Evolutionary conservation across 2,113 vertebrate genomes (phyloP).

Genomic region (Rattus rattus): DNA sequence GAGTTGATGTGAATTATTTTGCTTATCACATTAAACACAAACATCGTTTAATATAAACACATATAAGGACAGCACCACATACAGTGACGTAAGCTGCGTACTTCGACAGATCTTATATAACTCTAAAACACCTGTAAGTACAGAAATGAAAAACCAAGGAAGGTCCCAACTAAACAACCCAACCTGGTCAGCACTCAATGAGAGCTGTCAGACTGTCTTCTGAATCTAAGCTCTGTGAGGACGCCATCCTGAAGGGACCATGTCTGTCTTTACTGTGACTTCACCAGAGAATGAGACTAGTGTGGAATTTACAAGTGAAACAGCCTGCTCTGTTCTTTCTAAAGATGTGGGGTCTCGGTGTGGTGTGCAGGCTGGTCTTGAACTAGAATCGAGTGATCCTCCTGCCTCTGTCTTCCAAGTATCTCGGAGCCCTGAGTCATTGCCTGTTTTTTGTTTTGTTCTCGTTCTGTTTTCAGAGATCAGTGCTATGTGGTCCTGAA

Average conservation of each 20-base stretch:
- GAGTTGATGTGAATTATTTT: slow-evolving; percentile 11
- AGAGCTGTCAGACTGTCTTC: background rate
- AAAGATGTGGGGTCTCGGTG: background rate
- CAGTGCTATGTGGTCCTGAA: background rate
- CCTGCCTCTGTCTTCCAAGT: background rate
- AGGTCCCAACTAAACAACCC: background rate
- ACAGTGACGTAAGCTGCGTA: background rate
- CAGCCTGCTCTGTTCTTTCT: background rate
- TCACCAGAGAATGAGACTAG: background rate
- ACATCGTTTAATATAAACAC: background rate
- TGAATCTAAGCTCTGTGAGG: background rate
- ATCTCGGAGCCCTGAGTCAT: background rate
- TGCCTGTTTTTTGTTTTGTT: background rate
- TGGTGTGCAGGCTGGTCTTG: background rate
- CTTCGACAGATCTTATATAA: background rate
- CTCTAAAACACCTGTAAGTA: background rate
- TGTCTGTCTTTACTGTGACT: background rate
- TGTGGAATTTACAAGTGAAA: background rate
- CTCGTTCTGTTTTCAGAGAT: background rate
- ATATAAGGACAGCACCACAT: background rate
- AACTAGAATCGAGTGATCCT: background rate
- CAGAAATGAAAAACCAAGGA: background rate
- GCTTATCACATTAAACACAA: background rate
- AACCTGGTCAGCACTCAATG: background rate
- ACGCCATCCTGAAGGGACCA: fast-evolving